Percentiles rank a stretch among this genome's conserved stretches.
These are phyloP conservation scores for Sinonovacula constricta DNA, from an alignment of 1,140 invertebrate genomes.

Conservation along the genomic window DNA sequence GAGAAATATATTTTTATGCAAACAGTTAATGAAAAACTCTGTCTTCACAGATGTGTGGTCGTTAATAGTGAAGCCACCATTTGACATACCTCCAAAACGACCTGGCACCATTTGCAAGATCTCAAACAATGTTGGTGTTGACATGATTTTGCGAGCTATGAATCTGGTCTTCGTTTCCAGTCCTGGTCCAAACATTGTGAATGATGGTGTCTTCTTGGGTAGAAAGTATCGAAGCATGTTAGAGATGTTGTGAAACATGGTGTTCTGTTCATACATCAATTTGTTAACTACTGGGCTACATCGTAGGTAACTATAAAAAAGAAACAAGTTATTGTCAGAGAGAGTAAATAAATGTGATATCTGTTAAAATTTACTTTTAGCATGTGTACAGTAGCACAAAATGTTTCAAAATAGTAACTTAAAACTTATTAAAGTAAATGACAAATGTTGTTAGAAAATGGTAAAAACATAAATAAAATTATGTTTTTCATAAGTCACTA, in stretches of 20 bases:
- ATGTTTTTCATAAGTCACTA: too few species aligned
- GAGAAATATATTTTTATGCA: too few species aligned
- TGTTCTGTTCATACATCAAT: slow-evolving; percentile 60
- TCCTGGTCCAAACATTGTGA: slow-evolving; percentile 76
- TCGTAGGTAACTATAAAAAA: slow-evolving; percentile 70
- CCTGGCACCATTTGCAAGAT: slow-evolving; percentile 70
- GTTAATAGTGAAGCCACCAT: neutral
- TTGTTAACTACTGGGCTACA: slow-evolving; percentile 70
- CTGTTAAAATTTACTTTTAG: too few species aligned
- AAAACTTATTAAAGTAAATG: too few species aligned
- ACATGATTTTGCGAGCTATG: slow-evolving; percentile 69
- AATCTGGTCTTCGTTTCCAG: slow-evolving; percentile 69
- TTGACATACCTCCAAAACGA: slow-evolving; percentile 69
- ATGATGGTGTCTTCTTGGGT: slow-evolving; percentile 70
- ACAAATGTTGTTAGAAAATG: too few species aligned
- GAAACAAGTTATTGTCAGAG: too few species aligned
- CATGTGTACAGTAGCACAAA: too few species aligned
- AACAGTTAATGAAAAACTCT: too few species aligned
- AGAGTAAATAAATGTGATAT: too few species aligned
- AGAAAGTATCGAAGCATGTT: slow-evolving; percentile 69
- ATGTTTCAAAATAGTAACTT: too few species aligned
- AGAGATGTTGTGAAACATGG: slow-evolving; percentile 66
- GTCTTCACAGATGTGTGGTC: too few species aligned
- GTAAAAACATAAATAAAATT: too few species aligned
- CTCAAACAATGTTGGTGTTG: slow-evolving; percentile 60